Evolutionary conservation across 2,797 vertebrate species (phyloP).

Genomic region (Enoplosus armatus): DNA sequence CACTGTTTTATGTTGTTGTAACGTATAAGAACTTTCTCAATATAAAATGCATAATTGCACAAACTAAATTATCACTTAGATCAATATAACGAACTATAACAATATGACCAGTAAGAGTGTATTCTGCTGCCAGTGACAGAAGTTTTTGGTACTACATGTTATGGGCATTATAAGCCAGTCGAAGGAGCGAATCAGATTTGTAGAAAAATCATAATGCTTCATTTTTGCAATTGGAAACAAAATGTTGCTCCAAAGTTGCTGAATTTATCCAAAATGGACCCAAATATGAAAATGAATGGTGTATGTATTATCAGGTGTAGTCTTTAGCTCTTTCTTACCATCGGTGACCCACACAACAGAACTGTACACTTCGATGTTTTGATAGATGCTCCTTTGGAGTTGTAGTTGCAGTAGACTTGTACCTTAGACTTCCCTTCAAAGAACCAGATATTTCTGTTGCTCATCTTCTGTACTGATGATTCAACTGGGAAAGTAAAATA

Average conservation of each 20-base stretch:
- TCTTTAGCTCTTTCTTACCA: too few species aligned
- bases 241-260: too few species aligned
- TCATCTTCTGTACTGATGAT: too few species aligned
- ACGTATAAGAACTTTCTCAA: neutral
- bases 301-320: neutral
- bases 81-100: neutral
- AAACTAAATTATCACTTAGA: neutral
- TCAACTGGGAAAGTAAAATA: neutral
- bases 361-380: too few species aligned
- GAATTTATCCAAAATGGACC: neutral
- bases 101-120: neutral
- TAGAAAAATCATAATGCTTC: too few species aligned
- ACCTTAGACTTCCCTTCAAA: too few species aligned
- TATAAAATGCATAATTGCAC: neutral
- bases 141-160: neutral
- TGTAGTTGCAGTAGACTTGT: too few species aligned
- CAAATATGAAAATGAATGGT: neutral
- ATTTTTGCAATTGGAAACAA: too few species aligned
- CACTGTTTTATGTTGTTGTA: neutral
- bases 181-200: neutral
- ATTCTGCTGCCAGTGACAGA: neutral
- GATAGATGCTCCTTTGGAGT: too few species aligned
- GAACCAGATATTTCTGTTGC: too few species aligned
- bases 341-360: too few species aligned
- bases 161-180: constrained; percentile 1